Evolutionary conservation across 2,113 vertebrate genomes (phyloP).

Genomic region (Budorcas taxicolor): DNA sequence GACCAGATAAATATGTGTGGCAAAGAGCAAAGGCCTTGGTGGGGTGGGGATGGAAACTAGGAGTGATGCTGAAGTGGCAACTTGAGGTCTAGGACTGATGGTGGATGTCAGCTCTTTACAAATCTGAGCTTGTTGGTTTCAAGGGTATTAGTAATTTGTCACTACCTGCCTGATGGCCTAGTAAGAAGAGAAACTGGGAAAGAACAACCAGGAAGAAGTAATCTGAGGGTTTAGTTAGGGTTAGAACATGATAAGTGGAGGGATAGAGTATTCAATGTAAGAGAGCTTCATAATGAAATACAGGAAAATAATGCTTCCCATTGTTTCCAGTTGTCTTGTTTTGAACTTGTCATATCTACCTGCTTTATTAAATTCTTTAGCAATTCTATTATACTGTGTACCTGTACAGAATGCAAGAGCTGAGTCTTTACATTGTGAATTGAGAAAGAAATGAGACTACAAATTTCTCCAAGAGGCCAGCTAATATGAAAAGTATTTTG

Average conservation of each 20-base stretch:
- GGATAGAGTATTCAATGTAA: not conserved
- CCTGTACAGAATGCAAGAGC: not conserved
- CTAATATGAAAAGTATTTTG: not conserved
- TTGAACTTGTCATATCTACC: not conserved
- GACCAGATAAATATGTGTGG: not conserved
- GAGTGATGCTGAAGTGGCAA: not conserved
- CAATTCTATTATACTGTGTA: not conserved
- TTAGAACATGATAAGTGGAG: not conserved
- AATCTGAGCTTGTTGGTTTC: not conserved
- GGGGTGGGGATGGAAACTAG: fast-evolving
- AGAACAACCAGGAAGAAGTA: not conserved
- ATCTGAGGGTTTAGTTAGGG: not conserved
- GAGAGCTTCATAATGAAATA: not conserved
- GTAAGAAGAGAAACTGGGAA: not conserved
- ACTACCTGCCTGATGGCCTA: not conserved
- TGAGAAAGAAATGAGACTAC: not conserved
- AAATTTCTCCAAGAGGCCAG: not conserved
- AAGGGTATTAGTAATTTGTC: not conserved
- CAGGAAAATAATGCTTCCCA: not conserved
- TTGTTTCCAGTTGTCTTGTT: not conserved
- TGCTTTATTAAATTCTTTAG: not conserved
- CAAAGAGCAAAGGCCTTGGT: not conserved
- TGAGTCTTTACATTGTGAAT: not conserved
- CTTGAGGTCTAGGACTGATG: not conserved
- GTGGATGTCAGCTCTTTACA: not conserved